Base-by-base conservation (phyloP, 2,888 invertebrate genomes). In the Drosophila affinis region DNA sequence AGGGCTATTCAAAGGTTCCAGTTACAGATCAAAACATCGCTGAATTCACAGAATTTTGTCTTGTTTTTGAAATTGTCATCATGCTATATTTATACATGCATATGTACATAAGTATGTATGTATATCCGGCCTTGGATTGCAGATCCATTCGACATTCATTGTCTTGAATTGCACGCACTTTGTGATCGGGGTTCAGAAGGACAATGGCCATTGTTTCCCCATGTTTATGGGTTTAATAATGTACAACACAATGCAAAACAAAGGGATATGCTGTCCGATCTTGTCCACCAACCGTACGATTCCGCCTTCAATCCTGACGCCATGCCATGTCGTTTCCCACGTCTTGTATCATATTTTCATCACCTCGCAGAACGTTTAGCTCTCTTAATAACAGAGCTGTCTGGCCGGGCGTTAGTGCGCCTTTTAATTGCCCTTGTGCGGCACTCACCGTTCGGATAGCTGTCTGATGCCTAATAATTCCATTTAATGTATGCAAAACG, bases 381-480 rank as follows among this genome's bases (percentile, higher is more conserved):
- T 9, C n/a, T 34, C 17, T 29, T 55, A 68, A 70, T 87, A 53
- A 60, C 46, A 18, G 34, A 27, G 44, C 57, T 65, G 62, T 57
- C 53, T 54, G 39, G 9, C 48, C 62, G 62, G 79, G 71, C 60
- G 34, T 29, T 17, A 18, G 62, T 49, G 27, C 62, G 70, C 51
- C 57, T 77, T 72, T 71, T 79, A 81, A 88, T 82, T 82, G 88
- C 64, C 59, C 70, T 71, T 74, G 63, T 61, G 17, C 2, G 39
- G 39, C 39, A n/a, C 18, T 17, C 47, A 39, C 24, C 45, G 55
- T 60, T 3, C 24, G 29, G 55, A 69, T 53, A 21, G n/a, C 59
- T 39, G 60, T 55, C 58, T 52, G 57, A 67, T 34, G 62, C 58
- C 75, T 79, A 89, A 89, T 81, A 76, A 89, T 64, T 62, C 55